Evolutionary conservation across 1,140 invertebrate genomes (phyloP).

Genomic region (Trissolcus basalis): DNA sequence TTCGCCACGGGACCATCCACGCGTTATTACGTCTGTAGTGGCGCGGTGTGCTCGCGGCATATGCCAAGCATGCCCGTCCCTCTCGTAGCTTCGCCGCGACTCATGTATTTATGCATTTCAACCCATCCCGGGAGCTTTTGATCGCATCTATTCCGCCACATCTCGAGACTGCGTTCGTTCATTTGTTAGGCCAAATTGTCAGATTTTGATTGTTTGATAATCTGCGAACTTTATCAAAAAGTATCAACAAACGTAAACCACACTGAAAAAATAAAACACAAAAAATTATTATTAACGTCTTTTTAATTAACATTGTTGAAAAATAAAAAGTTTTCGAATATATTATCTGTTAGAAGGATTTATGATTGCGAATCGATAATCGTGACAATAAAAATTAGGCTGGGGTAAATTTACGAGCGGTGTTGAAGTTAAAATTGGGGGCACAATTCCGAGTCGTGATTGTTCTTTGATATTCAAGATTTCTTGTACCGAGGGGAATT

Average conservation of each 20-base stretch:
- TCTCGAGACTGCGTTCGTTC: conserved; percentile 31
- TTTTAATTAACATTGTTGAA: too few species aligned
- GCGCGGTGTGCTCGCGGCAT: conserved; percentile 64
- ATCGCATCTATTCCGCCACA: conserved; percentile 49
- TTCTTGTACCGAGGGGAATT: conserved; percentile 41
- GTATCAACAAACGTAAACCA: too few species aligned
- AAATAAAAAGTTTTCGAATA: too few species aligned
- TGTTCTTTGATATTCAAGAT: conserved; percentile 31
- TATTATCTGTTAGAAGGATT: conserved; percentile 2
- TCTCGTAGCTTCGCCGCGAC: conserved; percentile 32
- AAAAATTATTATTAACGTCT: too few species aligned
- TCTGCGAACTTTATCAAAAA: too few species aligned
- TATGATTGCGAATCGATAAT: conserved; percentile 9
- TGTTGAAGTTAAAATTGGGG: conserved; percentile 4
- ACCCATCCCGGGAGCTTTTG: conserved; percentile 60
- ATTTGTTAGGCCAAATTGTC: conserved; percentile 22
- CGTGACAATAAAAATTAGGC: background rate
- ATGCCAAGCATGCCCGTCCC: conserved; percentile 64
- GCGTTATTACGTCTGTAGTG: conserved; percentile 70
- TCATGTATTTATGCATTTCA: conserved; percentile 76
- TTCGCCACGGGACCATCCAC: conserved; percentile 66
- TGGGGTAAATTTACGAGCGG: background rate
- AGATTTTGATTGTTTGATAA: conserved; percentile 32
- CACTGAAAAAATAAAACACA: too few species aligned
- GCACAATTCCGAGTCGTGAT: conserved; percentile 12